Evolutionary conservation across 2,888 invertebrate genomes (phyloP).

Genomic region (Tetragnatha montana): DNA sequence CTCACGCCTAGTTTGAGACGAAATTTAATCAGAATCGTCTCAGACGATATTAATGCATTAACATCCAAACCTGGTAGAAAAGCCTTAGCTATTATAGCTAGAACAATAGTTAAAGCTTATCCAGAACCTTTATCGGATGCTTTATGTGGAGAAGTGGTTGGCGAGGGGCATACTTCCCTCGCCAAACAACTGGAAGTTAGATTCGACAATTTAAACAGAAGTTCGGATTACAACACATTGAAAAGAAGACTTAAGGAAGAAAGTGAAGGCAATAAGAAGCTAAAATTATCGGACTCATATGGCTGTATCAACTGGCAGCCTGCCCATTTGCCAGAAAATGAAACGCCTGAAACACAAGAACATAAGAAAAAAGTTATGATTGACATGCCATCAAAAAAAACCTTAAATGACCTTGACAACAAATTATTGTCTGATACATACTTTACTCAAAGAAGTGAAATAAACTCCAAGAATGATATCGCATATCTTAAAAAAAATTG

Average conservation of each 20-base stretch:
- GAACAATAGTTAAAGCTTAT: neutral
- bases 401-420: neutral
- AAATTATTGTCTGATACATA: neutral
- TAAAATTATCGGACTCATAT: constrained; percentile 1
- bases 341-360: neutral
- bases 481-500: neutral
- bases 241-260: neutral
- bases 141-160: neutral
- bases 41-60: neutral
- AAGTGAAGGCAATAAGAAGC: neutral
- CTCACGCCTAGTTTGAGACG: neutral
- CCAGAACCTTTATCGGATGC: neutral
- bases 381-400: neutral
- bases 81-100: neutral
- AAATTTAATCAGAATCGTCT: neutral
- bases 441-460: neutral
- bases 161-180: neutral
- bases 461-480: neutral
- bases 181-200: neutral
- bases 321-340: neutral
- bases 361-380: neutral
- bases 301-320: constrained; percentile 25
- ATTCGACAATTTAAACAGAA: constrained; percentile 22
- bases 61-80: neutral
- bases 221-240: neutral